Conservation (phyloP, 1,140 invertebrate species). For the Thaumetopoea pityocampa region DNA sequence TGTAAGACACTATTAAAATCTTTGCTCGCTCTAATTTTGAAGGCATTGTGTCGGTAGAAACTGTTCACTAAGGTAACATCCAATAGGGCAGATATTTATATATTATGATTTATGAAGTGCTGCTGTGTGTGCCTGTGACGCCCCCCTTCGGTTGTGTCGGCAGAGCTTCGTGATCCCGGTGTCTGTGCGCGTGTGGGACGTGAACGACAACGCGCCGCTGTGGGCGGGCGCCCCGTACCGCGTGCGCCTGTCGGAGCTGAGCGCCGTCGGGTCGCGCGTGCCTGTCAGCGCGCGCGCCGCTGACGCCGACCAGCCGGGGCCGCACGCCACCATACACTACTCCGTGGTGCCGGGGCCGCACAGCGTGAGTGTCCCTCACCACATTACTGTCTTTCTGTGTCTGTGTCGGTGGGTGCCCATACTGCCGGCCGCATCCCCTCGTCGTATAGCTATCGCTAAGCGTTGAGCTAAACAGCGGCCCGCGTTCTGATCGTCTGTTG, state of each 20-base stretch:
- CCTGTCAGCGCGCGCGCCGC: constrained; percentile 85
- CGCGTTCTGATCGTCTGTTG: too few species aligned
- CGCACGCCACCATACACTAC: constrained; percentile 92
- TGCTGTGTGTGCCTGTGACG: too few species aligned
- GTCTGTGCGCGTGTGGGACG: constrained; percentile 93
- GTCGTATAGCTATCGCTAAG: too few species aligned
- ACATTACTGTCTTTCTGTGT: background rate
- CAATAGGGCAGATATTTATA: too few species aligned
- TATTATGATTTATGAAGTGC: too few species aligned
- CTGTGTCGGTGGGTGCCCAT: too few species aligned
- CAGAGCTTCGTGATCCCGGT: constrained; percentile 92
- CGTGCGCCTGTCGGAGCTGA: constrained; percentile 90
- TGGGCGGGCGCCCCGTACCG: constrained; percentile 89
- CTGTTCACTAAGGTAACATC: too few species aligned
- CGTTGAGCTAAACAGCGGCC: too few species aligned
- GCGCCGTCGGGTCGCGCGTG: constrained; percentile 87
- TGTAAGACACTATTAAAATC: too few species aligned
- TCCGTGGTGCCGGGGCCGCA: constrained; percentile 85
- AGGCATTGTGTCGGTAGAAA: too few species aligned
- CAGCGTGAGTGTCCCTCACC: constrained; percentile 76
- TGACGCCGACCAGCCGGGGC: constrained; percentile 92
- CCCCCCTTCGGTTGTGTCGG: background rate
- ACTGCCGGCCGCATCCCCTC: too few species aligned
- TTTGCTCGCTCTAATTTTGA: too few species aligned
- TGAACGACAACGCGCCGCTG: constrained; percentile 92